These are phyloP conservation scores for Ctenoplectra terminalis DNA, from an alignment of 1,140 invertebrate genomes.

Conservation along the genomic window DNA sequence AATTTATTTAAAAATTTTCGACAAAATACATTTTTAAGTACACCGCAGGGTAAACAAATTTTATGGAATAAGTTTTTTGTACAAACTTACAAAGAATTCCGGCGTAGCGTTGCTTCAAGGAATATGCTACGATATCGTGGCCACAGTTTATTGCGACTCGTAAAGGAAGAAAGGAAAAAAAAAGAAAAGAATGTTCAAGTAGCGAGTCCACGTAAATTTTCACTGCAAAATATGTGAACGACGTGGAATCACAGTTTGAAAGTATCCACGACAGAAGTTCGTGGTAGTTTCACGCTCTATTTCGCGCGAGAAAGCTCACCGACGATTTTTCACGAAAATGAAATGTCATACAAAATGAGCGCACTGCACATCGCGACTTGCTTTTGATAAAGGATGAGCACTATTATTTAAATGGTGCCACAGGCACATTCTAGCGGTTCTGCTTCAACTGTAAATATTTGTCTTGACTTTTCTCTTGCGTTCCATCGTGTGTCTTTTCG, in stretches of 20 bases:
- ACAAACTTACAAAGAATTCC: neutral
- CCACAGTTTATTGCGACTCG: neutral
- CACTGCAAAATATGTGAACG: conserved; percentile 36
- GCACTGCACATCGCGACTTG: conserved; percentile 62
- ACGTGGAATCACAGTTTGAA: conserved; percentile 55
- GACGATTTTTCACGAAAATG: conserved; percentile 65
- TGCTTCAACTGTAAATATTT: conserved; percentile 60
- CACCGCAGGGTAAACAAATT: no score
- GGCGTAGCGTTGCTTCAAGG: no score
- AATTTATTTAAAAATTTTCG: no score
- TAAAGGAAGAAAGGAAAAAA: neutral
- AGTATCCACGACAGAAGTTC: conserved; percentile 51
- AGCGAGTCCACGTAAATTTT: conserved; percentile 10
- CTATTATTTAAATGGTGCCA: conserved; percentile 63
- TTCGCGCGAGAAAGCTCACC: conserved; percentile 52
- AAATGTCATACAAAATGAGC: conserved; percentile 66
- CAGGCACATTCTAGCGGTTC: conserved; percentile 59
- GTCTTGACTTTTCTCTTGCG: conserved; percentile 37
- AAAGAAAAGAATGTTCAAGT: neutral
- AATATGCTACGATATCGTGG: neutral
- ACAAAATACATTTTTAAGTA: no score
- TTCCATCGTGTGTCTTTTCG: neutral
- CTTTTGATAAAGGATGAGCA: conserved; percentile 65
- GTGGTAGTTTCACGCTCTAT: conserved; percentile 57
- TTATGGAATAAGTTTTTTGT: no score